Conservation (phyloP, 1,140 invertebrate species). For the Doryteuthis pealeii region DNA sequence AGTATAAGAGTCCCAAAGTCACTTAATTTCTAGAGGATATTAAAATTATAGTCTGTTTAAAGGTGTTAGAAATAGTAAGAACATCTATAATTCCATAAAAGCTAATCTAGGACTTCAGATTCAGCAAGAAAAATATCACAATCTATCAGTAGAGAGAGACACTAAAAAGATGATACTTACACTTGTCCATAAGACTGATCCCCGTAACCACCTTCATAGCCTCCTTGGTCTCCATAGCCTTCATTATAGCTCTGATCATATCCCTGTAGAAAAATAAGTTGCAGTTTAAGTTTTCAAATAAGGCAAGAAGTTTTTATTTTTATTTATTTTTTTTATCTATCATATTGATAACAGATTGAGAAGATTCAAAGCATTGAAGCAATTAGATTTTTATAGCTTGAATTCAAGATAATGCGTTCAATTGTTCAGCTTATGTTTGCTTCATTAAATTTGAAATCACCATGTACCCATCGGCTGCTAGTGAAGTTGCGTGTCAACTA, state of each 20-base stretch:
- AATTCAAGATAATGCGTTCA: background rate
- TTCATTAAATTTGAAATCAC: background rate
- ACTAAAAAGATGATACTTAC: slow-evolving; percentile 4
- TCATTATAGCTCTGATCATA: slow-evolving; percentile 24
- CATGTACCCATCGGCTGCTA: no score
- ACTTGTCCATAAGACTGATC: slow-evolving; percentile 23
- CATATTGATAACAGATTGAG: no score
- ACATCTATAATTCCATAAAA: no score
- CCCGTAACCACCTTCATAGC: slow-evolving; percentile 19
- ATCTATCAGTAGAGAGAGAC: no score
- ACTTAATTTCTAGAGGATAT: no score
- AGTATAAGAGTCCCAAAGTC: no score
- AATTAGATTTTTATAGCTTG: background rate
- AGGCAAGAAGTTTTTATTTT: background rate
- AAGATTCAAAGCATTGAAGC: background rate
- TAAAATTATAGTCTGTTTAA: no score
- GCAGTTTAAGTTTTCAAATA: background rate
- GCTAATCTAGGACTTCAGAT: no score
- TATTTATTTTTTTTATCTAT: no score
- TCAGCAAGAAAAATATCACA: no score
- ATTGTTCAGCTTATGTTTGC: slow-evolving; percentile 4
- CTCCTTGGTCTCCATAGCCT: slow-evolving; percentile 19
- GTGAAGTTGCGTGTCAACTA: no score
- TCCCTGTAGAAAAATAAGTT: background rate
- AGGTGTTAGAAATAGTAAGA: no score